Evolutionary conservation across 1,140 invertebrate genomes (phyloP).

Genomic region (Eumeta japonica): DNA sequence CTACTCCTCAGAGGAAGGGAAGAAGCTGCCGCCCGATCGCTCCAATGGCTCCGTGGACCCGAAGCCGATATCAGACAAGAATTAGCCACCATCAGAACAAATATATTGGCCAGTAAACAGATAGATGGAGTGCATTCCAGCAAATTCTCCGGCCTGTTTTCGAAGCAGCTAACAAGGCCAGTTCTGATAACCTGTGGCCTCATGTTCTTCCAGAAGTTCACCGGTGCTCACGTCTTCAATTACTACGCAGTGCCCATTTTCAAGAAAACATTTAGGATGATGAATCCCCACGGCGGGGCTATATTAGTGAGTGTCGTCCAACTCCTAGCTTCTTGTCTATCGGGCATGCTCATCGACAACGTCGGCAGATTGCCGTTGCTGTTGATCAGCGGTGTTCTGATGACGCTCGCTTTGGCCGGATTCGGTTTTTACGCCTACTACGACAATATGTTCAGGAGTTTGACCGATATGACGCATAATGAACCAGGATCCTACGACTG

Average conservation of each 20-base stretch:
- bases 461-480: slow-evolving; percentile 26
- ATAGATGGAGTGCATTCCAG: slow-evolving; percentile 31
- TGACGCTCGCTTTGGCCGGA: slow-evolving; percentile 76
- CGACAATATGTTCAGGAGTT: slow-evolving; percentile 56
- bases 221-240: slow-evolving; percentile 78
- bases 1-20: slow-evolving; percentile 72
- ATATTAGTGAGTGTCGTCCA: slow-evolving; percentile 78
- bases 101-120: slow-evolving; percentile 60
- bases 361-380: slow-evolving; percentile 75
- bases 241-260: slow-evolving; percentile 82
- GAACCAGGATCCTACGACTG: slow-evolving; percentile 66
- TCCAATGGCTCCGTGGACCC: slow-evolving; percentile 74
- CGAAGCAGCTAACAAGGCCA: slow-evolving; percentile 63
- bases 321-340: slow-evolving; percentile 73
- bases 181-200: slow-evolving; percentile 77
- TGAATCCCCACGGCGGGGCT: slow-evolving; percentile 79
- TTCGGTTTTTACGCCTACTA: slow-evolving; percentile 81
- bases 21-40: slow-evolving; percentile 72
- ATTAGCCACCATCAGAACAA: slow-evolving; percentile 65
- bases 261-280: slow-evolving; percentile 71
- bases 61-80: slow-evolving; percentile 72
- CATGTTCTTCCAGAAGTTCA: slow-evolving; percentile 84
- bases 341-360: slow-evolving; percentile 76
- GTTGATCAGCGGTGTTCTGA: slow-evolving; percentile 77
- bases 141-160: slow-evolving; percentile 53